Evolutionary conservation across 2,888 invertebrate genomes (phyloP).

Genomic region (Pycnomerus fuliginosus): DNA sequence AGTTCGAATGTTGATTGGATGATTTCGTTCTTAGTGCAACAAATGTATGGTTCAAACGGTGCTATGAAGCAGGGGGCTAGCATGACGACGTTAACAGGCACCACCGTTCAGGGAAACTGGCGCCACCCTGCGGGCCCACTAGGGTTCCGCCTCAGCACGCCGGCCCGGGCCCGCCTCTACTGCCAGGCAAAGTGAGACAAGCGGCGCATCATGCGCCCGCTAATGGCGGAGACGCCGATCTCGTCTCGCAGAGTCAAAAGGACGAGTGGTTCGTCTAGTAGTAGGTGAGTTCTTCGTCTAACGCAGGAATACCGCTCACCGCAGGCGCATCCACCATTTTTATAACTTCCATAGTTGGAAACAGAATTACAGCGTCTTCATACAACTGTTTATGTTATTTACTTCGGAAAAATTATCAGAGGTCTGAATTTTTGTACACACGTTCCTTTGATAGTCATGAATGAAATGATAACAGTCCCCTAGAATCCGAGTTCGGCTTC

Average conservation of each 20-base stretch:
- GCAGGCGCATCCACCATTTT: too few species aligned
- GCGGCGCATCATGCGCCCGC: slow-evolving; percentile 48
- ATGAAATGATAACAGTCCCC: too few species aligned
- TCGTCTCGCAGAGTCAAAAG: slow-evolving; percentile 70
- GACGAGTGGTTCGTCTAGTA: slow-evolving; percentile 89
- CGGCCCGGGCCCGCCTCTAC: slow-evolving; percentile 73
- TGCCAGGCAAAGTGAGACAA: slow-evolving; percentile 68
- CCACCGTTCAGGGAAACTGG: slow-evolving; percentile 83
- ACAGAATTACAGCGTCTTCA: too few species aligned
- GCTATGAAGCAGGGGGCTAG: slow-evolving; percentile 64
- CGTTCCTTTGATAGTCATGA: too few species aligned
- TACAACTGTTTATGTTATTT: too few species aligned
- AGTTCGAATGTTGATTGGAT: too few species aligned
- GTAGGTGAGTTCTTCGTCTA: slow-evolving; percentile 58
- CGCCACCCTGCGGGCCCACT: slow-evolving; percentile 88
- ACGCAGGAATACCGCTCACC: too few species aligned
- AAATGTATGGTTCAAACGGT: slow-evolving; percentile 73
- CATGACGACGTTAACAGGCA: slow-evolving; percentile 56
- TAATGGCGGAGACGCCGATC: slow-evolving; percentile 49
- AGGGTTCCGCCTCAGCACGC: slow-evolving; percentile 55
- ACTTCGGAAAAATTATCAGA: too few species aligned
- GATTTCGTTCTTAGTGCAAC: slow-evolving; percentile 64
- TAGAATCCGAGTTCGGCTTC: too few species aligned
- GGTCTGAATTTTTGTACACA: too few species aligned
- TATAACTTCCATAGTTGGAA: too few species aligned